phyloP scores from a whole-genome alignment of 2,113 vertebrate species.

The Cacatua alba region DNA sequence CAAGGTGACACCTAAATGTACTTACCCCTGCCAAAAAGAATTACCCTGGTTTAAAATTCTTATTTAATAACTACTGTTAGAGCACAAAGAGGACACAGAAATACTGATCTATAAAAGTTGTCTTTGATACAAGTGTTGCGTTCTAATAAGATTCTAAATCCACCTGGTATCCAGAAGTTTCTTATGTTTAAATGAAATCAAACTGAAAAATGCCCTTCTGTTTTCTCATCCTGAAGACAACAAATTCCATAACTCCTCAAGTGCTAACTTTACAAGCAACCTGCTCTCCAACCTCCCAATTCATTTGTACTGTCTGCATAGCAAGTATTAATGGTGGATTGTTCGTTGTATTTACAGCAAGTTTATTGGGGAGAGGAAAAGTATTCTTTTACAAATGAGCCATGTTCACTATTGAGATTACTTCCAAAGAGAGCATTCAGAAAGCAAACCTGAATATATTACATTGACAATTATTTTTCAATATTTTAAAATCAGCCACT shows the following conservation, averaged over 20 bases:
- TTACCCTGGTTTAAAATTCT: neutral
- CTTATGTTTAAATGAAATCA: neutral
- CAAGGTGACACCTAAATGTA: neutral
- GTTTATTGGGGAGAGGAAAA: slow-evolving; percentile 57
- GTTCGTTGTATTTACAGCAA: slow-evolving; percentile 53
- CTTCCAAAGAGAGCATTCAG: slow-evolving; percentile 49
- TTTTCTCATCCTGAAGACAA: neutral
- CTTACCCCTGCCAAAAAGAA: neutral
- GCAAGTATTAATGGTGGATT: slow-evolving; percentile 39
- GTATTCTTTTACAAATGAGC: slow-evolving; percentile 60
- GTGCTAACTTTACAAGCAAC: neutral
- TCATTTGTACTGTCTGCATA: neutral
- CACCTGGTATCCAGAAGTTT: neutral
- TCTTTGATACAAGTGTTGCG: neutral
- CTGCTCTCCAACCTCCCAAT: neutral
- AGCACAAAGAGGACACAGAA: neutral
- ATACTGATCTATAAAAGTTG: neutral
- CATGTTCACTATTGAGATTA: slow-evolving; percentile 55
- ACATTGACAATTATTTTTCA: slow-evolving; percentile 70
- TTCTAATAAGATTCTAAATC: neutral
- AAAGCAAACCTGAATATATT: slow-evolving; percentile 73
- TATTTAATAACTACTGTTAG: neutral
- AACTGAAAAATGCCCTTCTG: neutral
- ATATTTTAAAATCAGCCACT: slow-evolving; percentile 71
- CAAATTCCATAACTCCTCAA: neutral